Base-by-base conservation (phyloP, 2,113 vertebrate genomes). In the Perognathus longimembris region DNA sequence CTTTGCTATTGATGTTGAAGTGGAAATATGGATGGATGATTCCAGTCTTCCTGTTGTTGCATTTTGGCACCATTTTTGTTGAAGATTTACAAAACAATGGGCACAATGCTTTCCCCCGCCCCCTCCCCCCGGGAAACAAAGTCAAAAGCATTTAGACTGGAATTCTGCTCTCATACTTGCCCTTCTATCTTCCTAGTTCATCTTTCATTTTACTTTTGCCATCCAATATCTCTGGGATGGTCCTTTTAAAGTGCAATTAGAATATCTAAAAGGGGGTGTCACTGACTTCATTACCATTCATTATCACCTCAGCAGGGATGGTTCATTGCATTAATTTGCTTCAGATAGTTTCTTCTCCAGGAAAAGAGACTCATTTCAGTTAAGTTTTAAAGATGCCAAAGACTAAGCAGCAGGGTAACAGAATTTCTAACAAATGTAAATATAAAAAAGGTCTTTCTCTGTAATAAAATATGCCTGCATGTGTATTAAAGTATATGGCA, bases 251-350 rank as follows among this genome's bases (percentile, higher is more conserved):
- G 91, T 74, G n/a, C 21, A 89, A 85, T 75, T 88, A 67, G 45
- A 82, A 67, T 63, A 74, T 21, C 28, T 81, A 90, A 82, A 66
- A 59, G 17, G 11, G 32, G 45, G 5, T 79, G 40, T 71, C 59
- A 82, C 26, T 93, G 81, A 95, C 18, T 90, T 90, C 61, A 92
- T 79, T 92, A 90, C 54, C 26, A 76, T 63, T 86, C 85, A 93
- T 93, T 79, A 95, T 79, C 61, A 80, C 57, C n/a, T 79, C 81
- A 70, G 14, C 32, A 74, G n/a, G 34, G 8, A 91, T 70, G 34
- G 45, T 88, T 93, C 83, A 85, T 82, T 61, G 69, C 34, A 69
- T 90, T 92, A 77, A 40, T 90, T 93, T 92, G 28, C n/a, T 91
- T 94, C 42, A 82, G 82, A 70, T 76, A 82, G 5, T 61, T 90